Conservation (phyloP, 2,113 vertebrate genomes). For the Herpetotheres cachinnans region DNA sequence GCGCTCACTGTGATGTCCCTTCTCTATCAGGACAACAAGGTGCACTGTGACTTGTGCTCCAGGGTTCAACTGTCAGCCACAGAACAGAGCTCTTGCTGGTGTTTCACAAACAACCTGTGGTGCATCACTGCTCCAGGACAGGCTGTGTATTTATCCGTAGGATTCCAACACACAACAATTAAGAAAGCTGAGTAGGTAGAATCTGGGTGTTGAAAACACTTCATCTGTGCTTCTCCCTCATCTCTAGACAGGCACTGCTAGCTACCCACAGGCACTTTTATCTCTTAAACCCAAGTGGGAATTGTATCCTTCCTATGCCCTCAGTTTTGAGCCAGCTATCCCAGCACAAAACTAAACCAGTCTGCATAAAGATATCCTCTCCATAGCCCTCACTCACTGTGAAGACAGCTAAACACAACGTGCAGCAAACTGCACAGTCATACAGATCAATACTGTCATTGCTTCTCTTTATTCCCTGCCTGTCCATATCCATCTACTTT, state of each 20-base stretch:
- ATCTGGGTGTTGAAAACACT: not conserved
- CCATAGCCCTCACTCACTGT: not conserved
- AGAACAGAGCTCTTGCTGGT: not conserved
- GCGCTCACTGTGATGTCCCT: not conserved
- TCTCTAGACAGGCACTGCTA: not conserved
- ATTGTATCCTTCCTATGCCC: not conserved
- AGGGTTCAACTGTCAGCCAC: not conserved
- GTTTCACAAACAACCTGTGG: accelerated
- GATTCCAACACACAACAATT: not conserved
- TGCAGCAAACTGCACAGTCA: accelerated
- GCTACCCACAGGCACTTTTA: not conserved
- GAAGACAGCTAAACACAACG: not conserved
- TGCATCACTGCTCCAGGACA: not conserved
- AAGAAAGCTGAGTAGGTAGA: not conserved
- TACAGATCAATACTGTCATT: not conserved
- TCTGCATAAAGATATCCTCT: not conserved
- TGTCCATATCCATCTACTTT: not conserved
- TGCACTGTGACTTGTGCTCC: not conserved
- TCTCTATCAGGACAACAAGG: not conserved
- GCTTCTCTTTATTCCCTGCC: not conserved
- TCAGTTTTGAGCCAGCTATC: not conserved
- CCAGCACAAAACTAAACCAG: not conserved
- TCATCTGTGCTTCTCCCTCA: not conserved
- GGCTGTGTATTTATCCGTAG: not conserved
- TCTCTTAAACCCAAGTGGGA: not conserved